Evolutionary conservation across 2,797 vertebrate species (phyloP).

Genomic region (Poecilia picta): DNA sequence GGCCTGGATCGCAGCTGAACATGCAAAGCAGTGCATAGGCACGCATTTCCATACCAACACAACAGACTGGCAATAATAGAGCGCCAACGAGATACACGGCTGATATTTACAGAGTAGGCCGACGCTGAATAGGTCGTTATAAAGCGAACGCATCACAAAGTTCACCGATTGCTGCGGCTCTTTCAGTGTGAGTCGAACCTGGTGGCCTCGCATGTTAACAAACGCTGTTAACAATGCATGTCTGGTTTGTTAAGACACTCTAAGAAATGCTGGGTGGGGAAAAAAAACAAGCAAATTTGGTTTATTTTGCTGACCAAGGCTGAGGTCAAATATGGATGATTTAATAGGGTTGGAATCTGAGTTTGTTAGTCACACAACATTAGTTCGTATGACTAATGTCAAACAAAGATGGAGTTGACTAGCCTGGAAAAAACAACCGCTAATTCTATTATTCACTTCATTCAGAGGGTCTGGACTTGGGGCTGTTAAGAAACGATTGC

Average conservation of each 20-base stretch:
- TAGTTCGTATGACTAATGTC: background rate
- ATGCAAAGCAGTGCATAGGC: conserved; percentile 66
- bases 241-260: conserved; percentile 34
- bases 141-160: conserved; percentile 64
- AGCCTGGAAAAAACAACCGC: background rate
- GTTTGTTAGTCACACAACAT: background rate
- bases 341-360: background rate
- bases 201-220: conserved; percentile 51
- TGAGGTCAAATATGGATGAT: background rate
- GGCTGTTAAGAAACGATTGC: no score
- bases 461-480: background rate
- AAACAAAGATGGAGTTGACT: background rate
- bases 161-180: conserved; percentile 68
- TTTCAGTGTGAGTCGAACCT: conserved; percentile 49
- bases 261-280: background rate
- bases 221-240: conserved; percentile 53
- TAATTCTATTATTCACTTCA: background rate
- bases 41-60: conserved; percentile 69
- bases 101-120: conserved; percentile 75
- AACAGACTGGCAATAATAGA: conserved; percentile 64
- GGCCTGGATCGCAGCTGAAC: conserved; percentile 64
- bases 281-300: background rate
- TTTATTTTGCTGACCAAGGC: background rate
- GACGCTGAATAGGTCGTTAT: conserved; percentile 75
- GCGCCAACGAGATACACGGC: conserved; percentile 65